A percentile compares a stretch with the other conserved stretches of the same genome.
These are phyloP conservation scores for Mastomys natalensis DNA, from an alignment of 2,113 vertebrate species.

Conservation along the genomic window DNA sequence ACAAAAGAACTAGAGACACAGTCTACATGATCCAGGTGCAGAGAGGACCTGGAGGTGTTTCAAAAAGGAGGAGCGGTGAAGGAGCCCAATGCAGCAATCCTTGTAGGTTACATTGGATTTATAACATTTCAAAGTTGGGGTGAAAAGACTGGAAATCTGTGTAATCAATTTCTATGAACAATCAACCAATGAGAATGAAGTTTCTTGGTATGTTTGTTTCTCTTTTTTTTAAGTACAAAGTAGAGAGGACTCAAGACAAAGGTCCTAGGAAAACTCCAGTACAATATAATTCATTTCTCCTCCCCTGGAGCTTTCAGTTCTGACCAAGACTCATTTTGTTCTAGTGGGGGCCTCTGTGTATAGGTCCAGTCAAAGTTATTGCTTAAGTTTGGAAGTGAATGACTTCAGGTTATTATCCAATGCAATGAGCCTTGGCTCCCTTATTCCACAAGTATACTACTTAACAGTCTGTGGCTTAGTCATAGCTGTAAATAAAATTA, in stretches of 20 bases:
- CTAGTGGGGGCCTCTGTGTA: background rate
- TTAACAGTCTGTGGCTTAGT: background rate
- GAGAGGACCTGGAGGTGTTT: background rate
- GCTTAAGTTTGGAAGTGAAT: background rate
- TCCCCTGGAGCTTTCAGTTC: slow-evolving; percentile 13
- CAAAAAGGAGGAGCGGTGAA: background rate
- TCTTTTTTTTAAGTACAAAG: background rate
- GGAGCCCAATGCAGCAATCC: background rate
- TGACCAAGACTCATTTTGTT: background rate
- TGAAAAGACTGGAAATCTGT: background rate
- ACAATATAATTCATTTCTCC: background rate
- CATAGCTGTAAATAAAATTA: slow-evolving; percentile 22
- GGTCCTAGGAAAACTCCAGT: background rate
- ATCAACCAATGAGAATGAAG: background rate
- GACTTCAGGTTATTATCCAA: slow-evolving; percentile 6
- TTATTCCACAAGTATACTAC: background rate
- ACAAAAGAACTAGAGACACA: background rate
- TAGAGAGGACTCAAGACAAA: background rate
- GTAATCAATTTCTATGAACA: background rate
- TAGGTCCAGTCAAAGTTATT: background rate
- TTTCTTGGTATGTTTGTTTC: background rate
- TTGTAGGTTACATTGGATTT: background rate
- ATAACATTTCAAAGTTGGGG: background rate
- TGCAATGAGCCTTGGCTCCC: background rate
- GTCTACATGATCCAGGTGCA: background rate